These are phyloP conservation scores for Hirtodrosophila trivittata DNA, from an alignment of 2,888 invertebrate genomes.

Conservation along the genomic window DNA sequence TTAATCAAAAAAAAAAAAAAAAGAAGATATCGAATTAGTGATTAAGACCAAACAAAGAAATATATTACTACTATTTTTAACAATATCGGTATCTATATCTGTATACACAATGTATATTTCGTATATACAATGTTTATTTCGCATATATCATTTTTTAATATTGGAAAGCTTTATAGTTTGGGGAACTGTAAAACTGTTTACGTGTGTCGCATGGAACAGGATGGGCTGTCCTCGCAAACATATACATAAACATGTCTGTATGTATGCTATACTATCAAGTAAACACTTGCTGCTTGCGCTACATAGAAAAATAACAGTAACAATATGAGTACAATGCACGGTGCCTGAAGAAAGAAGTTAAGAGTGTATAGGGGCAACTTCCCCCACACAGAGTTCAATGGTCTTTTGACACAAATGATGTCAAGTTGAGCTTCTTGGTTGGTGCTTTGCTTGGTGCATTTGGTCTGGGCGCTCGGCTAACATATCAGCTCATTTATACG, in stretches of 20 bases:
- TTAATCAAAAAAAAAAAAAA: too few species aligned
- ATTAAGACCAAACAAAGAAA: too few species aligned
- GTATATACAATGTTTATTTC: too few species aligned
- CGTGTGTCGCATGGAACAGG: not conserved
- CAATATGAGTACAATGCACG: conserved; percentile 29
- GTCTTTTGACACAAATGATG: conserved; percentile 83
- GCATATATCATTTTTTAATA: too few species aligned
- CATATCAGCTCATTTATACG: conserved; percentile 33
- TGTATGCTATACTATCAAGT: conserved; percentile 26
- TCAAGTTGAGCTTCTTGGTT: conserved; percentile 81
- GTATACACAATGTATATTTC: too few species aligned
- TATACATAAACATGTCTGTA: not conserved
- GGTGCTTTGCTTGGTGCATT: conserved; percentile 26
- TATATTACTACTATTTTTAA: too few species aligned
- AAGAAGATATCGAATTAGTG: too few species aligned
- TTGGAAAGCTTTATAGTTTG: too few species aligned
- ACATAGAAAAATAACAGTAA: conserved; percentile 27
- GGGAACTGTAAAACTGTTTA: too few species aligned
- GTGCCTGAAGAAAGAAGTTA: conserved; percentile 5
- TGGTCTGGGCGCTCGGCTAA: conserved; percentile 16
- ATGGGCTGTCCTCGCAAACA: not conserved
- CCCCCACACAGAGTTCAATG: conserved; percentile 81
- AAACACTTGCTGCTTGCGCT: conserved; percentile 43
- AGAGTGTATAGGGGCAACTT: conserved; percentile 36
- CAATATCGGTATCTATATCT: too few species aligned